Conservation (phyloP, 2,797 vertebrate genomes). For the Lutjanus argentimaculatus region DNA sequence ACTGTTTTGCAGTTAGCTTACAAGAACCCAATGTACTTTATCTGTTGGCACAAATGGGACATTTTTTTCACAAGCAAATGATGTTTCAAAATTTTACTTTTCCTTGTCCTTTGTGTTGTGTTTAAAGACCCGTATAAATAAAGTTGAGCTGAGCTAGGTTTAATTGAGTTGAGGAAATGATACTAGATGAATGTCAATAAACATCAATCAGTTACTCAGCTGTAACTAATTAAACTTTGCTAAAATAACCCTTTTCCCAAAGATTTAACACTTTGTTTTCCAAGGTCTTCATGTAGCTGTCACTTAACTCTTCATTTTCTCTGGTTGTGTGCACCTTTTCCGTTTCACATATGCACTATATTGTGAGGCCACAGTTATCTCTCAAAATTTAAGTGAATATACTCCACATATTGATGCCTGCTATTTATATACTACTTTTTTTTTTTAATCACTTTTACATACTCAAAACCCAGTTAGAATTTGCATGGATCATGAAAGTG, state of each 20-base stretch:
- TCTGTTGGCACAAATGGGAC: background rate
- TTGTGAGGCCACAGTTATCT: background rate
- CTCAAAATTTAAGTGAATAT: conserved; percentile 1
- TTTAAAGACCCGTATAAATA: background rate
- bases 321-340: background rate
- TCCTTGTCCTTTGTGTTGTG: background rate
- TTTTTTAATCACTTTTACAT: background rate
- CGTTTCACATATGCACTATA: background rate
- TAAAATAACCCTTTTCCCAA: background rate
- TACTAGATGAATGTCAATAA: background rate
- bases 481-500: conserved; percentile 31
- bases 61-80: background rate
- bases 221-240: background rate
- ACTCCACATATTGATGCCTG: background rate
- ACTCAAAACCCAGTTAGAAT: conserved; percentile 37
- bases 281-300: background rate
- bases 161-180: background rate
- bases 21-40: background rate
- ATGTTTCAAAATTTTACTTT: background rate
- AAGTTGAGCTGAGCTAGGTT: background rate
- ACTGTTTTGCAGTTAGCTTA: background rate
- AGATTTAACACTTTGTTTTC: background rate
- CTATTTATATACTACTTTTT: conserved; percentile 21
- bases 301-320: background rate
- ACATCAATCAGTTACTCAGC: background rate